phyloP scores from a whole-genome alignment of 1,140 invertebrate genomes.

The Tetraneura akinire region DNA sequence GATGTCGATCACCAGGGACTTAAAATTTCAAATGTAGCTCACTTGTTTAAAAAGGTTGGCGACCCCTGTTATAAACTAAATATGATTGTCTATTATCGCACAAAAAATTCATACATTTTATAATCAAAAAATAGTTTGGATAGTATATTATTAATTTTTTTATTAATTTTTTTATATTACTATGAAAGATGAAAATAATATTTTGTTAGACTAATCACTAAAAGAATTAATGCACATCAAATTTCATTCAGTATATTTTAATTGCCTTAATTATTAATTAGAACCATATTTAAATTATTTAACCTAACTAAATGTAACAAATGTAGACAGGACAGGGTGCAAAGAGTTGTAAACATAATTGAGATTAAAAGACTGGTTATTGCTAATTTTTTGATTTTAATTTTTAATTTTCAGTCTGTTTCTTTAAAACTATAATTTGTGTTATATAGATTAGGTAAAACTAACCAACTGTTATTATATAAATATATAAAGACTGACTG shows the following conservation, averaged over 20 bases:
- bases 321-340: conserved; percentile 44
- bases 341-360: conserved; percentile 42
- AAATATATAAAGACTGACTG: conserved; percentile 21
- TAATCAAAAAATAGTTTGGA: background rate
- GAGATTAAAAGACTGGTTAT: conserved; percentile 49
- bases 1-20: no score
- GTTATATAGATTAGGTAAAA: background rate
- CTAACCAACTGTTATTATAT: background rate
- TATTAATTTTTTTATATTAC: background rate
- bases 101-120: no score
- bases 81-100: no score
- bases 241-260: conserved; percentile 24
- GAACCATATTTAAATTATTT: background rate
- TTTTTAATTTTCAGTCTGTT: conserved; percentile 36
- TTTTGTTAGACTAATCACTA: background rate
- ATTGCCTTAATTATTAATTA: background rate
- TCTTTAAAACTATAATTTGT: conserved; percentile 9
- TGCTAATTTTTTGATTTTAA: conserved; percentile 7
- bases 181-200: background rate
- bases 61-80: background rate
- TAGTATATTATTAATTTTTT: background rate
- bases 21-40: no score
- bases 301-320: background rate
- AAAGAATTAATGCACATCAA: conserved; percentile 23
- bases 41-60: no score